Evolutionary conservation across 2,113 vertebrate species (phyloP).

Genomic region (Onychostoma macrolepis): DNA sequence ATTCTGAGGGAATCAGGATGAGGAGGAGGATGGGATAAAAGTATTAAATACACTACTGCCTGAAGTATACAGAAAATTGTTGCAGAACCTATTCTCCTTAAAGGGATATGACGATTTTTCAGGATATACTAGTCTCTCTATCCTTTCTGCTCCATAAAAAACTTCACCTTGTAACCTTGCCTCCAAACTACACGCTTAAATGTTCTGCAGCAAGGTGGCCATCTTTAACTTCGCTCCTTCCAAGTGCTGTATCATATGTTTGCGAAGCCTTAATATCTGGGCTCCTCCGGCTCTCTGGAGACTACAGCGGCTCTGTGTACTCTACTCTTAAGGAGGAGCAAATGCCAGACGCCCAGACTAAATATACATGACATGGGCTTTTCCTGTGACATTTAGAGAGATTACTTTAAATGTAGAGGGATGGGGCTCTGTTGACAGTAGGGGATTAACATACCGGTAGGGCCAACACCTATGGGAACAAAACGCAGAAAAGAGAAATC

Average conservation of each 20-base stretch:
- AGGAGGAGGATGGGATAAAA: conserved; percentile 18
- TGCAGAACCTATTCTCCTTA: not conserved
- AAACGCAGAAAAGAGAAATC: conserved; percentile 7
- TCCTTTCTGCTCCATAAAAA: not conserved
- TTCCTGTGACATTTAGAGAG: conserved; percentile 61
- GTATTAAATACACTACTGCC: conserved; percentile 7
- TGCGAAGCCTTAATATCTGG: conserved; percentile 42
- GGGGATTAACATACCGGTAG: conserved; percentile 75
- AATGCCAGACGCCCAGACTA: conserved; percentile 55
- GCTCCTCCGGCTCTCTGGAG: conserved; percentile 28
- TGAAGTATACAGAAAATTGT: not conserved
- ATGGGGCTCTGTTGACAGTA: conserved; percentile 55
- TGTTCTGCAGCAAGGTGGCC: not conserved
- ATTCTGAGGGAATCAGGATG: conserved; percentile 1
- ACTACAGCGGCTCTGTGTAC: conserved; percentile 42
- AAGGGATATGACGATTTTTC: not conserved
- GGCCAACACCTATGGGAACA: conserved; percentile 72
- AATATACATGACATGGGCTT: conserved; percentile 61
- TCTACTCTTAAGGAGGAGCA: conserved; percentile 48
- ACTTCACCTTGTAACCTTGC: not conserved
- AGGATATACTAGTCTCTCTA: not conserved
- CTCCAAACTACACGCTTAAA: not conserved
- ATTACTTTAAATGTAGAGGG: conserved; percentile 57
- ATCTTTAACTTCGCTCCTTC: conserved; percentile 15
- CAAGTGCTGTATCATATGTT: conserved; percentile 43